phyloP scores from a whole-genome alignment of 92 coral and sea anemone genomes.

The Porites divaricata region DNA sequence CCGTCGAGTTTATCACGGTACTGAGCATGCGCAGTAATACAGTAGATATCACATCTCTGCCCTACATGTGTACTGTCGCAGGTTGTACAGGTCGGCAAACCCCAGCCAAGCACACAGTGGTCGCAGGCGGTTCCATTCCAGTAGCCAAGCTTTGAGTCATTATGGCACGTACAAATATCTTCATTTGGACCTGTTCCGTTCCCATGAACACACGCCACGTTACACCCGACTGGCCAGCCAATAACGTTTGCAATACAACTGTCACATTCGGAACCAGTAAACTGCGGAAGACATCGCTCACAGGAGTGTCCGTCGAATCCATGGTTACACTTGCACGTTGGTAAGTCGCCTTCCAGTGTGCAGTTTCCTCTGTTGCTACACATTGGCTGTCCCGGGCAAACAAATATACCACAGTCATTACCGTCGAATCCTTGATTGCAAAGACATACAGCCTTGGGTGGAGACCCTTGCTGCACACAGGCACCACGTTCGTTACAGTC shows the following conservation, averaged over 20 bases:
- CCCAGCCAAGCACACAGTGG: constrained; percentile 89
- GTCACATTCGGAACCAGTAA: constrained; percentile 90
- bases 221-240: constrained; percentile 91
- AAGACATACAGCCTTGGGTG: constrained; percentile 66
- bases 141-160: constrained; percentile 74
- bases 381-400: constrained; percentile 95
- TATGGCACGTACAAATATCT: constrained; percentile 81
- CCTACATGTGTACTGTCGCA: constrained; percentile 94
- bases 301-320: constrained; percentile 92
- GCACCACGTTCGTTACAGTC: constrained; percentile 93
- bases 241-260: constrained; percentile 75
- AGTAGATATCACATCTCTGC: constrained; percentile 80
- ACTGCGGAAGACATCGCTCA: constrained; percentile 84
- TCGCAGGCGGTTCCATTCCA: constrained; percentile 96
- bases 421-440: constrained; percentile 94
- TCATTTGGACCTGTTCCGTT: constrained; percentile 83
- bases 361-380: constrained; percentile 93
- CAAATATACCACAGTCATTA: constrained; percentile 80
- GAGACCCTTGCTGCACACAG: constrained; percentile 65
- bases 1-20: constrained; percentile 92
- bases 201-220: constrained; percentile 93
- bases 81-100: constrained; percentile 78
- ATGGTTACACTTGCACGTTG: constrained; percentile 85
- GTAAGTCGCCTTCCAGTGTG: constrained; percentile 64
- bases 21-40: constrained; percentile 84